Percentiles rank a stretch among this genome's conserved stretches.
These are phyloP conservation scores for Neosilurus mollespiculum DNA, from an alignment of 2,797 vertebrate genomes.

Conservation along the genomic window DNA sequence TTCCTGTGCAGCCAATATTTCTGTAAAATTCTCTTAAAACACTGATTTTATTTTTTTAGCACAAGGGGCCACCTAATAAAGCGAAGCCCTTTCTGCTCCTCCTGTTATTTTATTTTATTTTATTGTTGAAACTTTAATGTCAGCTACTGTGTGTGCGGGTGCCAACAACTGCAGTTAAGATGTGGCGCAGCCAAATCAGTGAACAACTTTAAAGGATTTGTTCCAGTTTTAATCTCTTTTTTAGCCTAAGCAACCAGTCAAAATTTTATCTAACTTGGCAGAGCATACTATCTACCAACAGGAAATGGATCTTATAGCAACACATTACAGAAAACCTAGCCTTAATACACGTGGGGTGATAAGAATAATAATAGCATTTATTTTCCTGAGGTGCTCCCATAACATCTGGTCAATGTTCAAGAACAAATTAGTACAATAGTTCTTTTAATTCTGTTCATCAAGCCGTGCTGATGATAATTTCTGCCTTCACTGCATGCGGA, in stretches of 20 bases:
- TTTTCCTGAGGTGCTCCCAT: slow-evolving; percentile 34
- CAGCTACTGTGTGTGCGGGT: slow-evolving; percentile 32
- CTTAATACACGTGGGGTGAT: slow-evolving; percentile 32
- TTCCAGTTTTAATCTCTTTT: slow-evolving; percentile 45
- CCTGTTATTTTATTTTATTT: too few species aligned
- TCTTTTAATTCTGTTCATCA: slow-evolving; percentile 47
- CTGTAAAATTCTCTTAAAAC: neutral
- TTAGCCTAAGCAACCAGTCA: slow-evolving; percentile 54
- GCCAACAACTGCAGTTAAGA: slow-evolving; percentile 21
- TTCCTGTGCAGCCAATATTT: neutral
- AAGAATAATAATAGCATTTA: slow-evolving; percentile 42
- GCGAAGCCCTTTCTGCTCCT: neutral
- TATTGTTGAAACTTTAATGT: slow-evolving; percentile 10
- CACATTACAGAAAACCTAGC: slow-evolving; percentile 26
- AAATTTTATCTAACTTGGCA: slow-evolving; percentile 47
- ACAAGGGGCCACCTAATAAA: neutral
- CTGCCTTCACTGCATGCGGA: slow-evolving; percentile 18
- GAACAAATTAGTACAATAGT: slow-evolving; percentile 47
- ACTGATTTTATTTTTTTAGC: neutral
- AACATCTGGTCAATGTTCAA: slow-evolving; percentile 39
- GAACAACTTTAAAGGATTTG: slow-evolving; percentile 45
- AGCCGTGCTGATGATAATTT: slow-evolving; percentile 48
- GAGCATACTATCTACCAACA: slow-evolving; percentile 43
- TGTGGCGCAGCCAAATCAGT: slow-evolving; percentile 15
- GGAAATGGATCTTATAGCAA: slow-evolving; percentile 25